A percentile compares a stretch with the other conserved stretches of the same genome.
phyloP scores from a whole-genome alignment of 2,888 invertebrate genomes.

The Tetrapedia diversipes region DNA sequence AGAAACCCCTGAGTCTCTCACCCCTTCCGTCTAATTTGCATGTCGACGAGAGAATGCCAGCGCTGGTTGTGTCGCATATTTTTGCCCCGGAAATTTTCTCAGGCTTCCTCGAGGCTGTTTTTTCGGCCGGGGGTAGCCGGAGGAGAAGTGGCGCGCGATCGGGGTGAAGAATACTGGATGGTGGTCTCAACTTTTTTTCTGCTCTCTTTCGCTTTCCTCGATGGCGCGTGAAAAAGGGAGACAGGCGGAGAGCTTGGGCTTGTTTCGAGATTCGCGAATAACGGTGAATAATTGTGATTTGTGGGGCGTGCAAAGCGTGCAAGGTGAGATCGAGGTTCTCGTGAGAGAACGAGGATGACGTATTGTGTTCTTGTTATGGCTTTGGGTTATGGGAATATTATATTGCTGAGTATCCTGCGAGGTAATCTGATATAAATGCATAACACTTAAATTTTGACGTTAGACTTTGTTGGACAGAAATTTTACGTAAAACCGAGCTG shows the following conservation, averaged over 20 bases:
- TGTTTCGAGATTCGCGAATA: constrained; percentile 24
- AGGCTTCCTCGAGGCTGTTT: constrained; percentile 18
- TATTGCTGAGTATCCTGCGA: constrained; percentile 21
- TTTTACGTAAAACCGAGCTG: too few relatives aligned
- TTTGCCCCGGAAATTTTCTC: constrained; percentile 37
- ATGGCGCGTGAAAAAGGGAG: not conserved
- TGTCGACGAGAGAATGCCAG: constrained; percentile 59
- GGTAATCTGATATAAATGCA: too few relatives aligned
- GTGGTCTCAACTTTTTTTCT: constrained; percentile 10
- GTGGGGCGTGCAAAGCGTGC: not conserved
- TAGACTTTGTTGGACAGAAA: too few relatives aligned
- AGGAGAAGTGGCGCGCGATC: not conserved
- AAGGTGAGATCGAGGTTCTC: too few relatives aligned
- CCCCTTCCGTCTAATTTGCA: constrained; percentile 72
- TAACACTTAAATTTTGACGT: too few relatives aligned
- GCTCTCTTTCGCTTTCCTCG: too few relatives aligned
- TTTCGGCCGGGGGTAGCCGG: not conserved
- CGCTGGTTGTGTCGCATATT: constrained; percentile 10
- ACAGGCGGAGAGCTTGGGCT: not conserved
- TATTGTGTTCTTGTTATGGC: constrained; percentile 24
- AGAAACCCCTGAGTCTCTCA: constrained; percentile 61
- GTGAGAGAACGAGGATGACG: constrained; percentile 22
- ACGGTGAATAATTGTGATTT: constrained; percentile 45
- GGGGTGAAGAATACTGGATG: not conserved
- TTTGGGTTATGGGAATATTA: constrained; percentile 17